Conservation (phyloP, 2,113 vertebrate genomes). For the Callionymus lyra region DNA sequence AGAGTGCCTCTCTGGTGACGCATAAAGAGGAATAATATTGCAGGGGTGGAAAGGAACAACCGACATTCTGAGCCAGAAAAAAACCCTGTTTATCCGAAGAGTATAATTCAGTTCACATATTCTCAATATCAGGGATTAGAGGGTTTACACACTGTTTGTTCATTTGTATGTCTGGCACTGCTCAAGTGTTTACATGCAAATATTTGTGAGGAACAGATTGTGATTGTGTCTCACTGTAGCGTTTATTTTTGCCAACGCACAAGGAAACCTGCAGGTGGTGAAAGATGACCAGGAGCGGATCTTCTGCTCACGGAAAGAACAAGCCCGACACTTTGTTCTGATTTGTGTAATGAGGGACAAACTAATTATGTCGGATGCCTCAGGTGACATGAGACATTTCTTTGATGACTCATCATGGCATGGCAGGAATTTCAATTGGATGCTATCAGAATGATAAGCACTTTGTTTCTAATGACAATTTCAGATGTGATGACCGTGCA, state of each 20-base stretch:
- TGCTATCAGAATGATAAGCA: not conserved
- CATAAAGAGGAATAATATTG: no score
- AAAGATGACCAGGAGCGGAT: slow-evolving; percentile 14
- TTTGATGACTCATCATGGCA: no score
- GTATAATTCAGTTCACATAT: no score
- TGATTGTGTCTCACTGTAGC: slow-evolving; percentile 22
- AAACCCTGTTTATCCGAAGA: no score
- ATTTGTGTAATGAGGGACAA: not conserved
- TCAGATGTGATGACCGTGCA: not conserved
- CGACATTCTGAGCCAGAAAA: no score
- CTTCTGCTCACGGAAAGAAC: no score
- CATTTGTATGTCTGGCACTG: slow-evolving; percentile 12
- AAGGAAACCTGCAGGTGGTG: slow-evolving; percentile 11
- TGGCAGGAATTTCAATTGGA: not conserved
- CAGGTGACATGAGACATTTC: not conserved
- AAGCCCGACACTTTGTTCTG: no score
- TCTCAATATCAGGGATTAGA: no score
- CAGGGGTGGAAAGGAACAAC: no score
- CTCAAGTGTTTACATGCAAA: slow-evolving; percentile 24
- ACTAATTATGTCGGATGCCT: not conserved
- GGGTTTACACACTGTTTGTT: no score
- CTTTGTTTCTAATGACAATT: not conserved
- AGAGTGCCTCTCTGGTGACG: no score
- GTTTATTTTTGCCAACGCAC: slow-evolving; percentile 18
- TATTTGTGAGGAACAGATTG: slow-evolving; percentile 22